A percentile compares a stretch with the other conserved stretches of the same genome.
Evolutionary conservation across 37 sponge, comb jelly and placozoan genomes (phyloP).

Genomic region (Petrosia ficiformis): DNA sequence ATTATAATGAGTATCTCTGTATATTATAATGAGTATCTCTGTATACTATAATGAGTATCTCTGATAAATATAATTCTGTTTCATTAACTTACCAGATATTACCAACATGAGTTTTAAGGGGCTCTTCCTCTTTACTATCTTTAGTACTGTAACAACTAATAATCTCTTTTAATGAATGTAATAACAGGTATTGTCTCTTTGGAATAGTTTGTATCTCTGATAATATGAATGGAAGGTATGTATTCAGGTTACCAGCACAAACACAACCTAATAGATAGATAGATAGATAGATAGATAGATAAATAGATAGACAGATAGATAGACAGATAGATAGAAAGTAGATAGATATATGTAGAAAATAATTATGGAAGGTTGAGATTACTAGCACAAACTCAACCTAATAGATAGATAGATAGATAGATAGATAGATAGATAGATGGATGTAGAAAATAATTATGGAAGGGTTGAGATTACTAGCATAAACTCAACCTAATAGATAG

Average conservation of each 20-base stretch:
- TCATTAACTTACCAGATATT: constrained; percentile 59
- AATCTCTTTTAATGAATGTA: constrained; percentile 96
- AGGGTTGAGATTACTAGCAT: constrained; percentile 85
- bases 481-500: constrained; percentile 65
- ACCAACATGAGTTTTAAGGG: constrained; percentile 60
- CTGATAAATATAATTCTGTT: no score
- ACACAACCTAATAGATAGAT: constrained; percentile 62
- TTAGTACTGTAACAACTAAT: constrained; percentile 68
- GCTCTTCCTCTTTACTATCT: constrained; percentile 38
- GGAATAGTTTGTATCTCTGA: constrained; percentile 84
- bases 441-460: no score
- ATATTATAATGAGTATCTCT: no score
- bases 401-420: background rate
- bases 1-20: no score
- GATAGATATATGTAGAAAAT: no score
- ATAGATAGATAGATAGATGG: no score
- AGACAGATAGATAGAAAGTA: background rate
- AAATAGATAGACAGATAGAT: background rate
- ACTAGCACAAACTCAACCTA: constrained; percentile 90
- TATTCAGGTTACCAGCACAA: constrained; percentile 87
- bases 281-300: background rate
- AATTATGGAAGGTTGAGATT: constrained; percentile 92
- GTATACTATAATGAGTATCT: no score
- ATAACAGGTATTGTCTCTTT: constrained; percentile 88
- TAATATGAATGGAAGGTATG: constrained; percentile 89